A percentile compares a stretch with the other conserved stretches of the same genome.
Conservation (phyloP, 2,113 vertebrate genomes). For the Bostrychus sinensis region DNA sequence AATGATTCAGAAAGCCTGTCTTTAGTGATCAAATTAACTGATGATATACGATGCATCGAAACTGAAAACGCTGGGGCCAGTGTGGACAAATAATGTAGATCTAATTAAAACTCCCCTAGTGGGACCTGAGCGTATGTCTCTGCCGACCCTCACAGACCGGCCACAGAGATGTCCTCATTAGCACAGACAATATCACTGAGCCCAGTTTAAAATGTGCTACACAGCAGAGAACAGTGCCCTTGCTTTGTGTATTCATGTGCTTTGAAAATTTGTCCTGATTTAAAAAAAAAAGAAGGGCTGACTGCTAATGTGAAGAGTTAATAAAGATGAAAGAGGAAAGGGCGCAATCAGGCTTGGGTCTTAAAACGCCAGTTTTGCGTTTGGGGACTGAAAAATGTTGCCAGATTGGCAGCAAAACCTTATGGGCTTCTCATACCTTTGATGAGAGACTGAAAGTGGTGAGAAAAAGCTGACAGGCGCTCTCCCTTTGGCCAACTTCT, state of each 20-base stretch:
- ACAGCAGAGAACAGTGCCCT: slow-evolving; percentile 10
- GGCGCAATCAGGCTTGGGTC: slow-evolving; percentile 22
- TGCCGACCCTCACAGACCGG: slow-evolving; percentile 57
- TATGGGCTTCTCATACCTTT: slow-evolving; percentile 62
- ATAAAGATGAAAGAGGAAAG: slow-evolving; percentile 57
- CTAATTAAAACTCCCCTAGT: slow-evolving; percentile 76
- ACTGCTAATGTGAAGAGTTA: slow-evolving; percentile 42
- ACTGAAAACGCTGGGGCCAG: slow-evolving; percentile 36
- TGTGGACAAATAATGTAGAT: slow-evolving; percentile 61
- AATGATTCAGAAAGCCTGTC: slow-evolving; percentile 7
- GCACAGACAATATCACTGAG: slow-evolving; percentile 58
- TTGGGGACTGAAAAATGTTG: slow-evolving; percentile 51
- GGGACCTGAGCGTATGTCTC: slow-evolving; percentile 56
- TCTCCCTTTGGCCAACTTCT: slow-evolving; percentile 53
- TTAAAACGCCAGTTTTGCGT: slow-evolving; percentile 53
- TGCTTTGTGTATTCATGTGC: slow-evolving; percentile 21
- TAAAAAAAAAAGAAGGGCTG: slow-evolving; percentile 3
- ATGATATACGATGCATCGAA: slow-evolving; percentile 56
- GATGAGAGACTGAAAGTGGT: slow-evolving; percentile 63
- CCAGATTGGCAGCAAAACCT: slow-evolving; percentile 68
- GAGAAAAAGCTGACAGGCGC: slow-evolving; percentile 56
- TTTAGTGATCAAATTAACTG: slow-evolving; percentile 34
- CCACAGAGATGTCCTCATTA: slow-evolving; percentile 69
- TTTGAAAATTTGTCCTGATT: slow-evolving; percentile 24
- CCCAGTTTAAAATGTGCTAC: slow-evolving; percentile 25